Evolutionary conservation across 92 coral and sea anemone species (phyloP).

Genomic region (Chrysogorgia sp.): DNA sequence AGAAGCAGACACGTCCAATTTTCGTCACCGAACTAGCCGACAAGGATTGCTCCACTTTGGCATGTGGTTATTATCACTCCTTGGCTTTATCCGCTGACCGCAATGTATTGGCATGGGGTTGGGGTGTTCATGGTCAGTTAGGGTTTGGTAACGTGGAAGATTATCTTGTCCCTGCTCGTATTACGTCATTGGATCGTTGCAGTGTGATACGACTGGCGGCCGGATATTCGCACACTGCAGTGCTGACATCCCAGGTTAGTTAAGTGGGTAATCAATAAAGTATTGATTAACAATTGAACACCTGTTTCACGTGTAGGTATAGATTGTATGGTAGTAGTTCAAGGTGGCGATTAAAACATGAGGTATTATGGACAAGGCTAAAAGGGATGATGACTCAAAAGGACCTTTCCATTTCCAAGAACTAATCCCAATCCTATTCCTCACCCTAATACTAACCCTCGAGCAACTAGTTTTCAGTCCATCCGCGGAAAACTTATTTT

Average conservation of each 20-base stretch:
- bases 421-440: too few relatives aligned
- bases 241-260: constrained; percentile 70
- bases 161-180: constrained; percentile 79
- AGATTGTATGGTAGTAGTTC: background rate
- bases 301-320: too few relatives aligned
- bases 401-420: too few relatives aligned
- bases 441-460: too few relatives aligned
- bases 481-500: too few relatives aligned
- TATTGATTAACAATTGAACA: background rate
- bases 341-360: too few relatives aligned
- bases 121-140: constrained; percentile 99
- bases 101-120: constrained; percentile 96
- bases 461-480: too few relatives aligned
- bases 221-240: constrained; percentile 91
- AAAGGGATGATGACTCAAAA: too few relatives aligned
- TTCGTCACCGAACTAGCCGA: constrained; percentile 94
- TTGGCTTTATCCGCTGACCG: constrained; percentile 91
- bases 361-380: too few relatives aligned
- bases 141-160: constrained; percentile 93
- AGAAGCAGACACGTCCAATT: constrained; percentile 90
- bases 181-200: constrained; percentile 69
- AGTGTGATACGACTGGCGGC: constrained; percentile 87
- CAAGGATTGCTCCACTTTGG: constrained; percentile 82
- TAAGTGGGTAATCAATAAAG: background rate
- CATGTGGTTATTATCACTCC: constrained; percentile 96